Conservation (phyloP, 2,888 invertebrate species). For the Yponomeuta evonymella region DNA sequence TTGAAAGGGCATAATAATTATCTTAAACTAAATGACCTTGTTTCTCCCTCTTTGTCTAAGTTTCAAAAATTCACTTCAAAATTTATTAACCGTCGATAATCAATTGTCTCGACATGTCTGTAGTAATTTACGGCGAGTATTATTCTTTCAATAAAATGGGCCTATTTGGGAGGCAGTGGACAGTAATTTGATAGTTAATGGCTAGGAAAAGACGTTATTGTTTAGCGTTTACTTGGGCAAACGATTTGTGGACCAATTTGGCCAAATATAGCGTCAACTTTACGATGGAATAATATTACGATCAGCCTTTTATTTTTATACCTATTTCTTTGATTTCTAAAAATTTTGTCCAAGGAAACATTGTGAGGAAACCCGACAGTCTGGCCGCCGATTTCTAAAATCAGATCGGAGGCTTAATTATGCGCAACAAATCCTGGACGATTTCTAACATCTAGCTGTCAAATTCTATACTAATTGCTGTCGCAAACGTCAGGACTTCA, state of each 20-base stretch:
- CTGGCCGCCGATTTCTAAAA: too few species aligned
- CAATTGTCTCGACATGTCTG: background rate
- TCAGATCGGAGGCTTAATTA: too few species aligned
- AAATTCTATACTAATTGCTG: too few species aligned
- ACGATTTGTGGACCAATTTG: background rate
- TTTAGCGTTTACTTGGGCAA: background rate
- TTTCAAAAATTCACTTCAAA: background rate
- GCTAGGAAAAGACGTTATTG: background rate
- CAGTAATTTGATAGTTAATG: constrained; percentile 5
- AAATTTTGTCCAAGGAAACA: too few species aligned
- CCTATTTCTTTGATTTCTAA: too few species aligned
- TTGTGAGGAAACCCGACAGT: too few species aligned
- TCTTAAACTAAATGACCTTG: constrained; percentile 29
- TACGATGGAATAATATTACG: too few species aligned
- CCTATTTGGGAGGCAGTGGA: background rate
- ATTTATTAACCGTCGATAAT: constrained; percentile 1
- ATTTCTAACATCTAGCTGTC: too few species aligned
- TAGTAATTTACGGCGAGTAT: constrained; percentile 1
- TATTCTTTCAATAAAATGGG: constrained; percentile 2
- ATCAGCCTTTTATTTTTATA: too few species aligned
- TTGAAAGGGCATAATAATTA: constrained; percentile 34
- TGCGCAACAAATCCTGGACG: too few species aligned
- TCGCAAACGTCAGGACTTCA: too few species aligned
- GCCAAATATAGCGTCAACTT: background rate
- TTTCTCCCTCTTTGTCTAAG: background rate